These are phyloP conservation scores for Galeruca laticollis DNA, from an alignment of 2,888 invertebrate species.

Conservation along the genomic window DNA sequence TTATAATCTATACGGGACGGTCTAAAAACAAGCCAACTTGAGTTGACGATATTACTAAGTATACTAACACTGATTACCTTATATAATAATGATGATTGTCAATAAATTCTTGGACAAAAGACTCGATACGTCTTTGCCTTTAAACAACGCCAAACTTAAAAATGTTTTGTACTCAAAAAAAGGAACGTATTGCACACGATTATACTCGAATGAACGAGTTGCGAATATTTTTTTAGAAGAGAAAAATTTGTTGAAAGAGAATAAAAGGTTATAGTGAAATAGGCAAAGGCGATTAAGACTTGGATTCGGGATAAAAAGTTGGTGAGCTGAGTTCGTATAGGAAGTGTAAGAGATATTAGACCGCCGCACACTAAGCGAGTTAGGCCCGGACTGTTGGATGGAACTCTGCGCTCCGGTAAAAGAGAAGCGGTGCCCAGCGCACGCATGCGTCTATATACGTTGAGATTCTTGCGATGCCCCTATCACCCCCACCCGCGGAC, in stretches of 20 bases:
- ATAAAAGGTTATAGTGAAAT: constrained; percentile 25
- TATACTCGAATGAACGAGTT: too few relatives aligned
- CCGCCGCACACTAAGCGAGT: constrained; percentile 72
- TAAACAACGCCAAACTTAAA: constrained; percentile 62
- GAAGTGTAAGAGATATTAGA: constrained; percentile 65
- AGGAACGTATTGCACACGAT: constrained; percentile 54
- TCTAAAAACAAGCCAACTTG: constrained; percentile 37
- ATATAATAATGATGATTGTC: constrained; percentile 64
- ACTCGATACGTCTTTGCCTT: constrained; percentile 60
- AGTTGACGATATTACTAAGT: constrained; percentile 33
- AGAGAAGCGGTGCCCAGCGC: constrained; percentile 42
- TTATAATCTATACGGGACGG: constrained; percentile 38
- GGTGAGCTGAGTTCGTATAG: constrained; percentile 61
- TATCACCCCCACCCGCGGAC: constrained; percentile 44
- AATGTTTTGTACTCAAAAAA: constrained; percentile 60
- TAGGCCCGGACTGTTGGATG: constrained; percentile 70
- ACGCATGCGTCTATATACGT: constrained; percentile 38
- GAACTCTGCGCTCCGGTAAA: constrained; percentile 56
- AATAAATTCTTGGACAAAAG: constrained; percentile 66
- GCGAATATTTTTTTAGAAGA: background rate
- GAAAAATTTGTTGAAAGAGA: constrained; percentile 6
- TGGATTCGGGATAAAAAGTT: constrained; percentile 59
- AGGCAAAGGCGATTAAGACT: constrained; percentile 37
- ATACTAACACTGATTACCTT: constrained; percentile 47
- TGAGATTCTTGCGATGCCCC: constrained; percentile 38